Evolutionary conservation across 2,797 vertebrate genomes (phyloP).

Genomic region (Lutjanus argentimaculatus): DNA sequence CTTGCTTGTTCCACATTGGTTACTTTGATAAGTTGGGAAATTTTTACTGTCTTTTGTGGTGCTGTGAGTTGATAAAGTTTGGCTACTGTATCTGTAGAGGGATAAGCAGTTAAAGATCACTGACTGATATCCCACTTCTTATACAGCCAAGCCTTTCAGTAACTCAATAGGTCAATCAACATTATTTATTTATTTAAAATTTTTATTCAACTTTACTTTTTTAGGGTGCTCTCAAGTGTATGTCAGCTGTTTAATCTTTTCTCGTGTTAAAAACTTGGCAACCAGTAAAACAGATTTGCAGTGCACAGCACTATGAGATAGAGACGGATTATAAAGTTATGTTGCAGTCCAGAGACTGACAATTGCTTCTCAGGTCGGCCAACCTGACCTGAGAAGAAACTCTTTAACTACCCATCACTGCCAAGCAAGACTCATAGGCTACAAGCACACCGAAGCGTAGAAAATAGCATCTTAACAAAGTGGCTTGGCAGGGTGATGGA

Average conservation of each 20-base stretch:
- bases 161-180: not conserved
- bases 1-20: not conserved
- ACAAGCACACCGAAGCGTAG: slow-evolving; percentile 57
- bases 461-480: slow-evolving; percentile 73
- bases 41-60: not conserved
- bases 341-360: slow-evolving; percentile 39
- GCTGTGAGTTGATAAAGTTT: slow-evolving; percentile 5
- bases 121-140: not conserved
- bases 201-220: slow-evolving; percentile 12
- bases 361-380: slow-evolving; percentile 46
- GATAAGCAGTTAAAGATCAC: not conserved
- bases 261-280: slow-evolving; percentile 28
- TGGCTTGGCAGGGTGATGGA: slow-evolving; percentile 59
- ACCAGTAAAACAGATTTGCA: slow-evolving; percentile 37
- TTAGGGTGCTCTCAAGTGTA: not conserved
- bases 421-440: slow-evolving; percentile 50
- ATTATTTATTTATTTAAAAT: not conserved
- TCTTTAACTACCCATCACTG: slow-evolving; percentile 56
- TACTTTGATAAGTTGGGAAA: not conserved
- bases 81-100: not conserved
- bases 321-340: slow-evolving; percentile 52
- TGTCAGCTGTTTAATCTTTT: slow-evolving; percentile 7
- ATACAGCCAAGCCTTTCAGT: not conserved
- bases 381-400: slow-evolving; percentile 48
- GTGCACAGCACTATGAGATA: slow-evolving; percentile 28